These are phyloP conservation scores for Drosophila ogumai DNA, from an alignment of 1,140 invertebrate species.

Conservation along the genomic window DNA sequence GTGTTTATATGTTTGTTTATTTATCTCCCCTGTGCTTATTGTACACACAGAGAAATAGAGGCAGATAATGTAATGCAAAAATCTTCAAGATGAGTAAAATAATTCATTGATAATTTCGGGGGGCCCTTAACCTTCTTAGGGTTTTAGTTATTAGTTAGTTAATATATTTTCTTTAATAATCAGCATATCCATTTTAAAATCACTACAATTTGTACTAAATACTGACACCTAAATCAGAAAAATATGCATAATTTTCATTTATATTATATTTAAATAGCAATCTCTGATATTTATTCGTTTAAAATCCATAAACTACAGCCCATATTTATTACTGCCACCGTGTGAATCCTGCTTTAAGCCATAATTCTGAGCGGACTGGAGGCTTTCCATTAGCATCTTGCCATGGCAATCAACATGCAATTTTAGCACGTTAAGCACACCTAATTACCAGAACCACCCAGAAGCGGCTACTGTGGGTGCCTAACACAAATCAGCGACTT, in stretches of 20 bases:
- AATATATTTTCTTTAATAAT: not conserved
- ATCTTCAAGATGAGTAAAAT: not conserved
- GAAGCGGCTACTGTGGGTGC: constrained; percentile 61
- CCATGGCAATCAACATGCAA: constrained; percentile 40
- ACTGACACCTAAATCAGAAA: not conserved
- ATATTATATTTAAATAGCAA: not conserved
- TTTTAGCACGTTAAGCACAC: constrained; percentile 73
- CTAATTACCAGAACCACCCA: constrained; percentile 79
- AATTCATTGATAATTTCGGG: not conserved
- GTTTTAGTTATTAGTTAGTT: not conserved
- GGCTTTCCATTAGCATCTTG: constrained; percentile 32
- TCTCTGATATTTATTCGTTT: not conserved
- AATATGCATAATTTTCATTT: not conserved
- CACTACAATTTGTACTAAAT: too few species aligned
- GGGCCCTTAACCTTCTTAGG: not conserved
- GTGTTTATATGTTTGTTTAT: constrained; percentile 30
- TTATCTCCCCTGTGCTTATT: not conserved
- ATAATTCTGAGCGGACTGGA: not conserved
- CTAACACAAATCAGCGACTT: constrained; percentile 80
- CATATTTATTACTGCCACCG: not conserved
- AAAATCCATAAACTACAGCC: not conserved
- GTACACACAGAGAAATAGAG: not conserved
- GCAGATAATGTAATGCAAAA: not conserved
- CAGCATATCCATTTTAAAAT: not conserved
- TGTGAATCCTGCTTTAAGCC: not conserved